Conservation (phyloP, 2,113 vertebrate genomes). For the Aphelocoma coerulescens region DNA sequence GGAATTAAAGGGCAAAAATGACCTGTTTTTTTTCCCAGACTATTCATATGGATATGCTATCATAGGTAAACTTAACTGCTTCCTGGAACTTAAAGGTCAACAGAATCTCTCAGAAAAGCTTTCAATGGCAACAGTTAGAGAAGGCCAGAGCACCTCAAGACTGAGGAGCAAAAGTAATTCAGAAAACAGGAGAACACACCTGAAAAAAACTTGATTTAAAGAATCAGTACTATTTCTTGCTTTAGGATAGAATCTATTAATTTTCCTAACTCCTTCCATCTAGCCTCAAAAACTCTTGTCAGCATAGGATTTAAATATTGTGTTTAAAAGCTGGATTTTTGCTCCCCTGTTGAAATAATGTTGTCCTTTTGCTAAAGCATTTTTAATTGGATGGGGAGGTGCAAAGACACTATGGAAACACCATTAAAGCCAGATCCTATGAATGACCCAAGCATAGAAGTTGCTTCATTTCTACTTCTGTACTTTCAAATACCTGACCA, state of each 20-base stretch:
- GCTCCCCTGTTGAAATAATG: not conserved
- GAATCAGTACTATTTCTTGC: not conserved
- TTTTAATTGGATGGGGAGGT: not conserved
- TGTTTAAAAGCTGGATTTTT: not conserved
- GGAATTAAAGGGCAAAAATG: constrained; percentile 72
- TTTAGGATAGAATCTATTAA: not conserved
- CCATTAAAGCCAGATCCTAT: not conserved
- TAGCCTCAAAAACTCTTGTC: not conserved
- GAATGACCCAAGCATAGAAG: not conserved
- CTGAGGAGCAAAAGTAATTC: not conserved
- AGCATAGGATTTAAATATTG: not conserved
- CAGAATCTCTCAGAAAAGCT: not conserved
- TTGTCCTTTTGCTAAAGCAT: not conserved
- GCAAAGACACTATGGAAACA: not conserved
- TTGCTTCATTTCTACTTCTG: not conserved
- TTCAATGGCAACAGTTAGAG: not conserved
- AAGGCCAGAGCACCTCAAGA: not conserved
- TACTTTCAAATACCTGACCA: not conserved
- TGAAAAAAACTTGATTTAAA: not conserved
- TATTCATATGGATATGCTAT: constrained; percentile 53
- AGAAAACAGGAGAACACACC: not conserved
- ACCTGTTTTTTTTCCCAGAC: not conserved
- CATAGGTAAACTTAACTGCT: constrained; percentile 36
- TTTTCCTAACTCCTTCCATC: not conserved
- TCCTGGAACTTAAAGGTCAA: constrained; percentile 58